These are phyloP conservation scores for Ginglymostoma cirratum DNA, from an alignment of 2,113 vertebrate genomes.

Conservation along the genomic window DNA sequence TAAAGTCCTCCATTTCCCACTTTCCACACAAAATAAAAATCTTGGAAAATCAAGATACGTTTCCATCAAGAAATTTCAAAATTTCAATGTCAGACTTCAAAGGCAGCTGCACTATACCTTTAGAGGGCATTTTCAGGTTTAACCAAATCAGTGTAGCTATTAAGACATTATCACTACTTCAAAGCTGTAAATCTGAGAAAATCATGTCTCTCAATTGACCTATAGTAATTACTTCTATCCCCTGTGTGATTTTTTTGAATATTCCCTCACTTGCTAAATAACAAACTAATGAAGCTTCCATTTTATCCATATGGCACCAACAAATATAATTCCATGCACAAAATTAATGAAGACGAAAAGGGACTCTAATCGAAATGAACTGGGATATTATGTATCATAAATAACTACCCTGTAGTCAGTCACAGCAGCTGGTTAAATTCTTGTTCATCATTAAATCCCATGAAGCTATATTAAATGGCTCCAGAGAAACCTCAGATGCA, in stretches of 20 bases:
- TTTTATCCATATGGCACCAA: background rate
- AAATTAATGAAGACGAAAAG: background rate
- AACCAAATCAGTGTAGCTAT: background rate
- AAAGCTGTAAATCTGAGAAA: background rate
- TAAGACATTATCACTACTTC: background rate
- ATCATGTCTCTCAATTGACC: background rate
- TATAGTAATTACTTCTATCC: background rate
- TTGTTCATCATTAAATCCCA: background rate
- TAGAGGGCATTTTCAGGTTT: background rate
- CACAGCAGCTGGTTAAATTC: background rate
- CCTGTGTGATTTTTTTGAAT: background rate
- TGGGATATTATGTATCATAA: background rate
- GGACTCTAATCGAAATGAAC: background rate
- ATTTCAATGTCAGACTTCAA: background rate
- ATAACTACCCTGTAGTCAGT: background rate
- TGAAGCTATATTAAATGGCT: background rate
- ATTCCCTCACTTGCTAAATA: background rate
- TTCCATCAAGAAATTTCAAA: background rate
- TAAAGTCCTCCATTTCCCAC: background rate
- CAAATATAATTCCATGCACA: background rate
- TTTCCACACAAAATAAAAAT: background rate
- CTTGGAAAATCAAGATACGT: background rate
- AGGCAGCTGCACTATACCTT: background rate
- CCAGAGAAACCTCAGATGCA: background rate
- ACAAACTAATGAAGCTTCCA: background rate